Base-by-base conservation (phyloP, 2,888 invertebrate genomes). In the Nemurella pictetii region DNA sequence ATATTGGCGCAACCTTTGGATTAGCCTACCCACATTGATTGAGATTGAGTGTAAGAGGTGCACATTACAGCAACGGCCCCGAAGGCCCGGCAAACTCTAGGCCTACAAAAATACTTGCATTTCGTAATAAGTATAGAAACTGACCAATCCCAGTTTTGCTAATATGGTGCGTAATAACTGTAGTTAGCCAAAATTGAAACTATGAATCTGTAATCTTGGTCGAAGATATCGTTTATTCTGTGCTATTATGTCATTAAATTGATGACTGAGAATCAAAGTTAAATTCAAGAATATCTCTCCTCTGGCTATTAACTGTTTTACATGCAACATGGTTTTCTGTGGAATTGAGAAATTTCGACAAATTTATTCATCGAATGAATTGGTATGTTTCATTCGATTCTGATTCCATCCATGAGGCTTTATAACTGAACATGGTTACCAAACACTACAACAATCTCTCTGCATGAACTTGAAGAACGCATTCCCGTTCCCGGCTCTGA, bases 261-360 rank as follows among this genome's bases (percentile, higher is more conserved):
- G 27, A 55, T 72, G 82, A 82, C 30, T 55, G 55, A 82, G 55
- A 82, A 82, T 82, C 82, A 82, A 81, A 82, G 55, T 55, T 26
- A 55, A 82, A 36, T 82, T 74, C 15, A 4, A 82, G n/a, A 80
- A 35, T 82, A 27, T 82, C 55, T 82, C 55, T 55, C 55, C 20
- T 55, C 55, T 55, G 55, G 55, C 55, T 55, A 55, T 55, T 55
- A 55, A 55, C 55, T 55, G 55, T 55, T 55, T 55, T 55, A 55
- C 1, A 55, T 55, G 20, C 55, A 55, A 55, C 20, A 55, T 55
- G 55, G 55, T 15, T 55, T 20, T 55, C 1, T 3, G 12, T 55
- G 55, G 15, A 2, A 55, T 55, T 55, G 55, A 12, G 55, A 55
- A 55, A 55, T 55, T 2, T 55, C 55, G 55, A 55, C 55, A 20